These are phyloP conservation scores for Barypeithes pellucidus DNA, from an alignment of 2,888 invertebrate species.

Conservation along the genomic window DNA sequence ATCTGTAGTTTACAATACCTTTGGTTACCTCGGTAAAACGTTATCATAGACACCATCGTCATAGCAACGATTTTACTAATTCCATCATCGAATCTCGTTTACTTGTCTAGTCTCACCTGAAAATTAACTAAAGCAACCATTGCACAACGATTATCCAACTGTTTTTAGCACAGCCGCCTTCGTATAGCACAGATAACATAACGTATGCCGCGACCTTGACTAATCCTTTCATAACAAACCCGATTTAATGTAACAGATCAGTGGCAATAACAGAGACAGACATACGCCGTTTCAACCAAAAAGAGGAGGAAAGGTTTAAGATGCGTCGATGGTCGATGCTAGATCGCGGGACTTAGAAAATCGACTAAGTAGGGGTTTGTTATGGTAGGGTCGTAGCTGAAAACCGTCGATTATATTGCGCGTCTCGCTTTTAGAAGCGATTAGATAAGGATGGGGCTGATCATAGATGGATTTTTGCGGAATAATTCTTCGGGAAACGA, in stretches of 20 bases:
- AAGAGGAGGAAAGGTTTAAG: conserved; percentile 1
- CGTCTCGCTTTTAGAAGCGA: not conserved
- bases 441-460: conserved; percentile 12
- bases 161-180: conserved; percentile 35
- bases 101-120: conserved; percentile 10
- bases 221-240: conserved; percentile 33
- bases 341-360: not conserved
- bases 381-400: conserved; percentile 9
- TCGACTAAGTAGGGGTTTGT: not conserved
- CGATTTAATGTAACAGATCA: conserved; percentile 16
- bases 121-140: conserved; percentile 3
- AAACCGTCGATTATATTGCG: not conserved
- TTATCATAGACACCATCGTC: no score
- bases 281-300: not conserved
- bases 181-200: conserved; percentile 32
- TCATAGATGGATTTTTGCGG: not conserved
- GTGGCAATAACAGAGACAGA: conserved; percentile 2
- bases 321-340: conserved; percentile 8
- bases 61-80: not conserved
- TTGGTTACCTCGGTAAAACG: no score
- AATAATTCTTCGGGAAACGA: not conserved
- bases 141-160: conserved; percentile 25
- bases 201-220: conserved; percentile 30
- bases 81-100: conserved; percentile 18
- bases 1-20: no score